phyloP scores from a whole-genome alignment of 2,797 vertebrate species.

The Eidolon dupreanum region DNA sequence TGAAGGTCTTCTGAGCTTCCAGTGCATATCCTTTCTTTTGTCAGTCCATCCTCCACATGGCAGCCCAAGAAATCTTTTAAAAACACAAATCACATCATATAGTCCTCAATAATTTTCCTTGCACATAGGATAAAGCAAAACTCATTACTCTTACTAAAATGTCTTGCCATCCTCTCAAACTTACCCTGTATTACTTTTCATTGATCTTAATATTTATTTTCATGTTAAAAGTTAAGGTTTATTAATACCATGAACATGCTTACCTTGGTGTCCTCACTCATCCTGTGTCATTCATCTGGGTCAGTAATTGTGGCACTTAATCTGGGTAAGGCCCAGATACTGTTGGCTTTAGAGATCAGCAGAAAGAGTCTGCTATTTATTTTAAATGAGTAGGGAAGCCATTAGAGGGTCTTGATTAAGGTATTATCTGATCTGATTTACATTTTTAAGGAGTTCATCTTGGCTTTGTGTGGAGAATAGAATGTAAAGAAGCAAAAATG shows the following conservation, averaged over 20 bases:
- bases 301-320: neutral
- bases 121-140: neutral
- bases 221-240: neutral
- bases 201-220: neutral
- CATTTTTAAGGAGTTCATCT: neutral
- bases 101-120: neutral
- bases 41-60: neutral
- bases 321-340: neutral
- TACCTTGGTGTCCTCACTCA: neutral
- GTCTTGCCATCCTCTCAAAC: neutral
- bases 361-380: neutral
- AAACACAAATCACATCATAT: neutral
- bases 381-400: neutral
- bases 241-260: neutral
- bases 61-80: neutral
- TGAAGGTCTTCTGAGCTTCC: neutral
- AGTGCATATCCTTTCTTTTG: neutral
- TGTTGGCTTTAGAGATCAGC: neutral
- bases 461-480: neutral
- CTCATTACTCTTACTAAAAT: neutral
- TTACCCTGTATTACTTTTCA: neutral
- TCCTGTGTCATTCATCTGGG: neutral
- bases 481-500: neutral
- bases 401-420: neutral
- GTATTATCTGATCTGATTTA: neutral